phyloP scores from a whole-genome alignment of 1,140 invertebrate genomes.

The Drosophila pseudoananassae region DNA sequence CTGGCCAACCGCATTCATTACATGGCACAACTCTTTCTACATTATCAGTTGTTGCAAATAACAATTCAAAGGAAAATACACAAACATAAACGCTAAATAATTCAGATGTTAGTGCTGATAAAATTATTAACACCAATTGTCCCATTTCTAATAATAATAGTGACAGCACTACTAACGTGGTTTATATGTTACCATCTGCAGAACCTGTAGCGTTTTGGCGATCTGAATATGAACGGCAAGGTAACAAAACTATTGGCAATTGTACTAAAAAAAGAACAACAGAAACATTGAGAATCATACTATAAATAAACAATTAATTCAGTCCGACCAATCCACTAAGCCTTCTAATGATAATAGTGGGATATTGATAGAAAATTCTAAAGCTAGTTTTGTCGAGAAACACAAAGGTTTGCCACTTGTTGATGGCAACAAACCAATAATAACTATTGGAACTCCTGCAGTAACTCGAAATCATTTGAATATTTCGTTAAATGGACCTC shows the following conservation, averaged over 20 bases:
- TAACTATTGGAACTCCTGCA: constrained; percentile 16
- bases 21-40: constrained; percentile 49
- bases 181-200: constrained; percentile 48
- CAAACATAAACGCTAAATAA: constrained; percentile 42
- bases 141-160: constrained; percentile 30
- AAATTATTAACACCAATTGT: constrained; percentile 27
- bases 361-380: background rate
- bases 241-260: constrained; percentile 16
- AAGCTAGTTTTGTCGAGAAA: constrained; percentile 40
- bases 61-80: constrained; percentile 55
- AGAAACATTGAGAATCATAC: constrained; percentile 54
- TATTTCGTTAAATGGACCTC: constrained; percentile 6
- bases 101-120: background rate
- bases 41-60: constrained; percentile 52
- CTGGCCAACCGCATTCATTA: constrained; percentile 85
- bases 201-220: constrained; percentile 50
- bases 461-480: constrained; percentile 18
- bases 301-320: constrained; percentile 46
- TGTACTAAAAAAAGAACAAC: constrained; percentile 40
- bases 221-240: constrained; percentile 53
- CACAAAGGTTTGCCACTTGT: constrained; percentile 36
- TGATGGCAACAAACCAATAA: constrained; percentile 29
- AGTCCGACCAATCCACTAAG: constrained; percentile 40
- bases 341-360: constrained; percentile 13
- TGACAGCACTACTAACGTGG: constrained; percentile 33